These are phyloP conservation scores for Zosterops pallidus DNA, from an alignment of 2,113 vertebrate genomes.

Conservation along the genomic window DNA sequence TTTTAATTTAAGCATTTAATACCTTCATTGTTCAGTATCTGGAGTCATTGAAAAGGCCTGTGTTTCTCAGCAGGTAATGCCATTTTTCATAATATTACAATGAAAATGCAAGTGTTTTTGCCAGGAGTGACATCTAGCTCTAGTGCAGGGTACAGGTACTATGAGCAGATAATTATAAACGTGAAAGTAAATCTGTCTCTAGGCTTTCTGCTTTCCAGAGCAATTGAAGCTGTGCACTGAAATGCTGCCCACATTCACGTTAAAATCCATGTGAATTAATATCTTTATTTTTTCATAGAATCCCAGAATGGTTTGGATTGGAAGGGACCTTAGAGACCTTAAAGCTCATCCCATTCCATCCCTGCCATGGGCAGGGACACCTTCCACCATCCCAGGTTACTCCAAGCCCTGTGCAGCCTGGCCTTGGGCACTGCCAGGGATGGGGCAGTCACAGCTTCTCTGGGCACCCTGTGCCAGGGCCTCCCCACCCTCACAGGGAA, in stretches of 20 bases:
- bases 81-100: neutral
- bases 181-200: neutral
- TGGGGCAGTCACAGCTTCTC: neutral
- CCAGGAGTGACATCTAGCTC: neutral
- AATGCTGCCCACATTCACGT: too few relatives aligned
- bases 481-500: neutral
- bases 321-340: neutral
- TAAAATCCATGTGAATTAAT: rapidly evolving
- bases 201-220: neutral
- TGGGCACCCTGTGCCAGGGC: neutral
- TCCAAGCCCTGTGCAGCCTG: rapidly evolving
- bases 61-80: neutral
- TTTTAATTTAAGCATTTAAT: neutral
- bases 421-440: neutral
- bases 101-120: neutral
- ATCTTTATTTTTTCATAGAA: neutral
- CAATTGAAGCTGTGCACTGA: rapidly evolving
- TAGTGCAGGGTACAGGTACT: rapidly evolving
- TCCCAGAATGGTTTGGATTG: neutral
- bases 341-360: neutral
- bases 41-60: neutral
- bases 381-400: rapidly evolving
- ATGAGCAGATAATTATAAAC: rapidly evolving
- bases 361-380: neutral
- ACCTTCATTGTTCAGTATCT: neutral